phyloP scores from a whole-genome alignment of 2,113 vertebrate species.

The Heloderma charlesbogerti region DNA sequence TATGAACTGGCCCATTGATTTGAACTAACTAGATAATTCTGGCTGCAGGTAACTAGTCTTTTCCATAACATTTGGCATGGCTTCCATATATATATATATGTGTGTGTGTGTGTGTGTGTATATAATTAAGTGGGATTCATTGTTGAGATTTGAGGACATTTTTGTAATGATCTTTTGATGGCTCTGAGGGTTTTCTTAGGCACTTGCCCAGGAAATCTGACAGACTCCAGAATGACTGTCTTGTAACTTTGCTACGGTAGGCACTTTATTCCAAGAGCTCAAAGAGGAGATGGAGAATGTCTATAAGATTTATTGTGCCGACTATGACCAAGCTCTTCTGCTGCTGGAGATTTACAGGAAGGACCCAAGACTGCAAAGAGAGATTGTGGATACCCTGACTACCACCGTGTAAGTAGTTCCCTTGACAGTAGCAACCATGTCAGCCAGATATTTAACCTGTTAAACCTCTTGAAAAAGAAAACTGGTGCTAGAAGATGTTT shows the following conservation, averaged over 20 bases:
- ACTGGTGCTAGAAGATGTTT: background rate
- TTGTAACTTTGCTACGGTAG: slow-evolving; percentile 70
- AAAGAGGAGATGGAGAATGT: slow-evolving; percentile 87
- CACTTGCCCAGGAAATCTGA: background rate
- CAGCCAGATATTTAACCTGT: background rate
- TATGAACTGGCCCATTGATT: background rate
- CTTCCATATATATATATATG: background rate
- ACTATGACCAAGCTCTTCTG: slow-evolving; percentile 84
- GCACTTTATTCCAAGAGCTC: slow-evolving; percentile 87
- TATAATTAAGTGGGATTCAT: background rate
- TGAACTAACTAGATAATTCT: background rate
- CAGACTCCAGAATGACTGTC: rapidly evolving
- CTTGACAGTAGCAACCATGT: background rate
- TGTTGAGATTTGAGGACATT: background rate
- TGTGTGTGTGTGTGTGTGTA: background rate
- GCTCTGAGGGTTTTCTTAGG: background rate
- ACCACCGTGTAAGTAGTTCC: slow-evolving; percentile 84
- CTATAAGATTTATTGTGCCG: slow-evolving; percentile 90
- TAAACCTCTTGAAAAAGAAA: background rate
- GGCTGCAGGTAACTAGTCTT: background rate
- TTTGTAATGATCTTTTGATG: background rate
- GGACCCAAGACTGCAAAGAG: slow-evolving; percentile 83
- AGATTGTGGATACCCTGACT: slow-evolving; percentile 82
- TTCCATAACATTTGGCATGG: background rate
- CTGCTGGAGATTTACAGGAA: slow-evolving; percentile 87